Percentiles rank a stretch among this genome's conserved stretches.
Conservation (phyloP, 2,888 invertebrate species). For the Anthrax anthrax region DNA sequence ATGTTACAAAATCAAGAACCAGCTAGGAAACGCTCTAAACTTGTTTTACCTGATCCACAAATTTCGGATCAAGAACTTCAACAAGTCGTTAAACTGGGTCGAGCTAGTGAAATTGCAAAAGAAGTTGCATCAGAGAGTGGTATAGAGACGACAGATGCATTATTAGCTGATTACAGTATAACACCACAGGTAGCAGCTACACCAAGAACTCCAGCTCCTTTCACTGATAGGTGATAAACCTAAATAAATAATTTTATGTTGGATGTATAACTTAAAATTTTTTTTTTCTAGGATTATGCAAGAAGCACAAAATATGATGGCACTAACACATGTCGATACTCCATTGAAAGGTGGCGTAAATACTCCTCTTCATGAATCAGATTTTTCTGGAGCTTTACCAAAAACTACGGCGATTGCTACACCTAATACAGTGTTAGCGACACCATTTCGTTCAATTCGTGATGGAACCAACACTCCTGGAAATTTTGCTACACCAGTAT, state of each 20-base stretch:
- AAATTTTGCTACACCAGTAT: conserved; percentile 42
- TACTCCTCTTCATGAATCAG: conserved; percentile 79
- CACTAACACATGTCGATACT: conserved; percentile 92
- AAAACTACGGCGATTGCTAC: conserved; percentile 57
- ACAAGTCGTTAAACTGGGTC: conserved; percentile 84
- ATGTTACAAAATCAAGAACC: conserved; percentile 82
- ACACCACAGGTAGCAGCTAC: conserved; percentile 54
- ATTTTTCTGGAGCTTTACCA: conserved; percentile 75
- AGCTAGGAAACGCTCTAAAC: conserved; percentile 80
- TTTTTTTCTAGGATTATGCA: conserved; percentile 51
- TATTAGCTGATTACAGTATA: conserved; percentile 82
- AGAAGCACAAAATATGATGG: conserved; percentile 98
- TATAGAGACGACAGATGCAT: conserved; percentile 63
- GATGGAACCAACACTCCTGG: conserved; percentile 49
- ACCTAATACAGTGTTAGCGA: conserved; percentile 81
- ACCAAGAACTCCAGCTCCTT: conserved; percentile 75
- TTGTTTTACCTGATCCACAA: conserved; percentile 92
- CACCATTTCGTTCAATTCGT: conserved; percentile 53
- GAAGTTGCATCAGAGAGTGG: conserved; percentile 72
- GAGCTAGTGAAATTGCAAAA: conserved; percentile 79
- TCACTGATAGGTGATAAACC: conserved; percentile 54
- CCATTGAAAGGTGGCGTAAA: conserved; percentile 93
- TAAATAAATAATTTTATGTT: conserved; percentile 25
- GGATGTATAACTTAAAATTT: not conserved
- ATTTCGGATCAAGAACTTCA: conserved; percentile 86